Base-by-base conservation (phyloP, 2,888 invertebrate species). In the Bedellia somnulentella region DNA sequence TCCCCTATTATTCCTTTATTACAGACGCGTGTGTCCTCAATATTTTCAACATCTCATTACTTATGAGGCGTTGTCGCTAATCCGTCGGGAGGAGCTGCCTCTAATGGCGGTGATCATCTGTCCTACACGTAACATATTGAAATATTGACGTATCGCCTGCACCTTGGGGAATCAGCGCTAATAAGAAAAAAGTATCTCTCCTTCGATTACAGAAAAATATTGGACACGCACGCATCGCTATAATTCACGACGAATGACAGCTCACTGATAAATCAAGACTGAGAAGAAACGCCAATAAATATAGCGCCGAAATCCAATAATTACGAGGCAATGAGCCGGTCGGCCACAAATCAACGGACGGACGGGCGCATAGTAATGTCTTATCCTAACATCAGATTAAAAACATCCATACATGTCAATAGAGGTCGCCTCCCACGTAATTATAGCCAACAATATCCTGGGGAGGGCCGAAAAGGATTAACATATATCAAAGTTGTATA, bases 341-440 rank as follows among this genome's bases (percentile, higher is more conserved):
- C 54, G 58, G 58, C 67, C 48, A 70, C 70, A 70, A 73, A 71
- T 68, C 73, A 70, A 62, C 26, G 44, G 47, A 50, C 59, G 55
- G 57, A 52, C 56, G 57, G 46, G 47, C 61, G 64, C 68, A 68
- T 68, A 68, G 70, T 64, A 70, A 73, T 68, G 68, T 56, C 63
- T 64, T 67, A 68, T 68, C 73, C 73, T 71, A 70, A 70, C 70
- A 71, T 75, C 70, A 68, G 73, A 75, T 75, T 73, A 71, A 73
- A 73, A 64, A 62, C 75, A 75, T 75, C 75, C 70, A 75, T 75
- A 71, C 67, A 63, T 71, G 73, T 70, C 75, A 67, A 66, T 68
- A 63, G 63, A 63, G 62, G 61, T 67, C 66, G 62, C 68, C 73
- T 68, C 73, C 73, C 71, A 71, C 64, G 67, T 70, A 71, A 75